Percentiles rank a stretch among this genome's conserved stretches.
phyloP scores from a whole-genome alignment of 2,113 vertebrate species.

The Dasyornis broadbenti region DNA sequence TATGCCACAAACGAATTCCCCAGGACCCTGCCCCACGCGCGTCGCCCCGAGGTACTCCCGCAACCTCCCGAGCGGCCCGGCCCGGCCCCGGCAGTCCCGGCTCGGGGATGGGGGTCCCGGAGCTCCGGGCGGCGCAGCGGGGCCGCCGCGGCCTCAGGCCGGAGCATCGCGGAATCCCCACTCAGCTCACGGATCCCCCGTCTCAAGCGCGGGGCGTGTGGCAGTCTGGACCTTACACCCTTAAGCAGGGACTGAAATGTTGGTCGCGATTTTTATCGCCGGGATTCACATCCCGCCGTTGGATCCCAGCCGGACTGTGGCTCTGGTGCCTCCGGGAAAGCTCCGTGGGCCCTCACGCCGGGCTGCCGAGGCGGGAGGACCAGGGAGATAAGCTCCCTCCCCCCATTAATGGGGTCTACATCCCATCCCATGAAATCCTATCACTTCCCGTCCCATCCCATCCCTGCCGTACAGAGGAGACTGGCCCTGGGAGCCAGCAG shows the following conservation, averaged over 20 bases:
- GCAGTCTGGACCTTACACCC: neutral
- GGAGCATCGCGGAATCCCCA: neutral
- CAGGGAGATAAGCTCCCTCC: fast-evolving
- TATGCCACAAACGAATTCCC: neutral
- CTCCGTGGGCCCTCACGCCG: neutral
- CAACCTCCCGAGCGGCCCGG: neutral
- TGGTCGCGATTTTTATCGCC: neutral
- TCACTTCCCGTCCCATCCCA: neutral
- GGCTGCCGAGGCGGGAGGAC: neutral
- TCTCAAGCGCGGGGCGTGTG: no score
- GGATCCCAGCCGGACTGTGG: neutral
- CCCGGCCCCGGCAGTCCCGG: neutral
- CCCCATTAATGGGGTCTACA: neutral
- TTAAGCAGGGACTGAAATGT: neutral
- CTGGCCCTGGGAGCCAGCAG: neutral
- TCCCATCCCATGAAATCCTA: neutral
- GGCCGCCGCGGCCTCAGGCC: neutral
- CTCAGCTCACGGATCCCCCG: neutral
- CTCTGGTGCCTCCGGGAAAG: neutral
- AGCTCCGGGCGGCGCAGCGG: neutral
- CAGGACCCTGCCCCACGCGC: neutral
- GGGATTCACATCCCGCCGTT: fast-evolving
- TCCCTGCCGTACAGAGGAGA: neutral
- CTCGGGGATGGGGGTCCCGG: neutral
- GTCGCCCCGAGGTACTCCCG: neutral